These are phyloP conservation scores for Eulemur rufifrons DNA, from an alignment of 2,113 vertebrate species.

Conservation along the genomic window DNA sequence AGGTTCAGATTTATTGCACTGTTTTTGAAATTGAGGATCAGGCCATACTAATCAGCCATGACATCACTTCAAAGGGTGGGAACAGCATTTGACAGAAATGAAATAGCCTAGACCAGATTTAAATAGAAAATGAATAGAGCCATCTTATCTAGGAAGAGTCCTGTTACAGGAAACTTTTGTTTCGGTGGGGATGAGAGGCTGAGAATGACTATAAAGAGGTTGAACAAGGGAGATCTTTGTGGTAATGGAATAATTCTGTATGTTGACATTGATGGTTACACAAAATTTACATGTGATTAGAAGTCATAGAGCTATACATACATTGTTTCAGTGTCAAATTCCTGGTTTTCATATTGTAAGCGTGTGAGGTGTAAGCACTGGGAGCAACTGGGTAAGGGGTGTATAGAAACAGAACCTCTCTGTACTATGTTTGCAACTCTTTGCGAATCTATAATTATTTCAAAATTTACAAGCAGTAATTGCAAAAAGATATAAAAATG, in stretches of 20 bases:
- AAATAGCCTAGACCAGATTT: neutral
- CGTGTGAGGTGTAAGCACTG: neutral
- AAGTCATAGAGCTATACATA: neutral
- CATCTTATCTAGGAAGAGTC: neutral
- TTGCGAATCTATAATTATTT: neutral
- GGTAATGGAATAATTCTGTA: neutral
- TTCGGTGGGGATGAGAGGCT: neutral
- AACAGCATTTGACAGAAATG: neutral
- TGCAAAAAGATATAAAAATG: neutral
- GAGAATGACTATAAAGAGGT: neutral
- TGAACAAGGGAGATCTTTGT: neutral
- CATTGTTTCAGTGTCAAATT: neutral
- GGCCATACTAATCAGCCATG: neutral
- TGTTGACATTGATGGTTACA: neutral
- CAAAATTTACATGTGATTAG: neutral
- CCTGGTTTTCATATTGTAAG: neutral
- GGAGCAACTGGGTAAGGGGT: neutral
- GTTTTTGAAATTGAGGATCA: neutral
- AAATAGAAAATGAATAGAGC: neutral
- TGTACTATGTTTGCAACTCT: neutral
- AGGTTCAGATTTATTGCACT: neutral
- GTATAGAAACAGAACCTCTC: neutral
- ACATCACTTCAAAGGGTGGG: neutral
- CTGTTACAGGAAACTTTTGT: neutral
- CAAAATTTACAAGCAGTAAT: neutral